Conservation (phyloP, 1,140 invertebrate species). For the Drosophila athabasca region DNA sequence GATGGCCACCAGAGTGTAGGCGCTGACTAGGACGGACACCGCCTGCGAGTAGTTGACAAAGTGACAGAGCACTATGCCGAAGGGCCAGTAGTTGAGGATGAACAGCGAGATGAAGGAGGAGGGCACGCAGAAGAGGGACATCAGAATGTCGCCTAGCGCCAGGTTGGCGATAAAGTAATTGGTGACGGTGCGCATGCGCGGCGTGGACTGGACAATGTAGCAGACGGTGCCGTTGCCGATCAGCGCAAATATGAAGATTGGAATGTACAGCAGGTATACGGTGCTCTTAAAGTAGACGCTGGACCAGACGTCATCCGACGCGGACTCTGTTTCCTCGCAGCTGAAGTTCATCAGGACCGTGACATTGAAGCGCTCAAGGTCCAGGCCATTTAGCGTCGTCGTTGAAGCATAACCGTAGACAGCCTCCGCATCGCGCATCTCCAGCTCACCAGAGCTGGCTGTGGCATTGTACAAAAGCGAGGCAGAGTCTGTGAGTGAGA, state of each 20-base stretch:
- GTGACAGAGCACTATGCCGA: slow-evolving; percentile 90
- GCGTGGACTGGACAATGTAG: slow-evolving; percentile 90
- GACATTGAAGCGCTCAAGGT: slow-evolving; percentile 46
- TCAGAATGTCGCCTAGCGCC: slow-evolving; percentile 92
- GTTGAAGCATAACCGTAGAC: slow-evolving; percentile 4
- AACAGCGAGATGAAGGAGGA: slow-evolving; percentile 91
- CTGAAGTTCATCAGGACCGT: slow-evolving; percentile 68
- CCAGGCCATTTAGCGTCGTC: slow-evolving; percentile 16
- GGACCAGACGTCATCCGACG: slow-evolving; percentile 69
- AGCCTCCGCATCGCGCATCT: slow-evolving; percentile 3
- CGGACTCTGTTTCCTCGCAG: slow-evolving; percentile 40
- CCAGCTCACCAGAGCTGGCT: slow-evolving; percentile 23
- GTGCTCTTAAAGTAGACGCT: slow-evolving; percentile 86
- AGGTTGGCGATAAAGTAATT: slow-evolving; percentile 95
- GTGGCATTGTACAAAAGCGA: slow-evolving; percentile 52
- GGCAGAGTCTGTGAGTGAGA: slow-evolving; percentile 21
- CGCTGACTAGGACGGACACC: slow-evolving; percentile 92
- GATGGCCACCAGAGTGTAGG: slow-evolving; percentile 93
- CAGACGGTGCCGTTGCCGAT: slow-evolving; percentile 92
- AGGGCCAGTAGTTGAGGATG: slow-evolving; percentile 91
- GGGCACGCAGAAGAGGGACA: slow-evolving; percentile 94
- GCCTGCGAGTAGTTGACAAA: slow-evolving; percentile 91
- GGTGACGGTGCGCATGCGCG: slow-evolving; percentile 93
- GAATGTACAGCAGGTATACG: slow-evolving; percentile 90
- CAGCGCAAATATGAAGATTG: slow-evolving; percentile 90